Evolutionary conservation across 2,797 vertebrate genomes (phyloP).

Genomic region (Fistularia tabacaria): DNA sequence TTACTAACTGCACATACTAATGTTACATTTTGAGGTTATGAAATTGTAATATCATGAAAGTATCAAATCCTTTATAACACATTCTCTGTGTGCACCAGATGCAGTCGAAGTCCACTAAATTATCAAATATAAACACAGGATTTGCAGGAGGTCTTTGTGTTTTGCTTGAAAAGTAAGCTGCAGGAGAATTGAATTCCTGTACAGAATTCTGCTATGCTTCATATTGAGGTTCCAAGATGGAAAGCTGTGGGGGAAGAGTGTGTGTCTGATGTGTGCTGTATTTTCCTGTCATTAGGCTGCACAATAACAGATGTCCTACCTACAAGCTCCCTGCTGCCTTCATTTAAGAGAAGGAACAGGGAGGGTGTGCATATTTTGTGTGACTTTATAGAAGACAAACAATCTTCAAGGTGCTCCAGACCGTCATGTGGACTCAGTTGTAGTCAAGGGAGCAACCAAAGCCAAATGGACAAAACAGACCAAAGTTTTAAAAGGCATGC

Average conservation of each 20-base stretch:
- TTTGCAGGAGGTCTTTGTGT: conserved; percentile 2
- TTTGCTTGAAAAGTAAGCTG: conserved; percentile 24
- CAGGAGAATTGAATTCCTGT: conserved; percentile 27
- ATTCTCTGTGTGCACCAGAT: no score
- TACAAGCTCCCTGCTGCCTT: conserved; percentile 16
- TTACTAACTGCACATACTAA: no score
- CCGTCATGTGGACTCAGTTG: conserved; percentile 20
- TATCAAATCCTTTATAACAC: no score
- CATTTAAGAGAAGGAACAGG: conserved; percentile 5
- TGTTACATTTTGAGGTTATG: no score
- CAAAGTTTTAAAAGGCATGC: conserved; percentile 22
- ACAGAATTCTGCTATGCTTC: conserved; percentile 22
- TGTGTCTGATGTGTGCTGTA: conserved; percentile 22
- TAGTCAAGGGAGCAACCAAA: conserved; percentile 16
- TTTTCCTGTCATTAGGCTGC: conserved; percentile 47
- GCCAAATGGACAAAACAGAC: conserved; percentile 47
- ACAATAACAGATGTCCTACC: conserved; percentile 35
- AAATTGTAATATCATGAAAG: no score
- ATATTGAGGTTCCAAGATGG: conserved; percentile 32
- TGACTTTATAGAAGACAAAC: conserved; percentile 23
- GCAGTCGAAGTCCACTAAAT: no score
- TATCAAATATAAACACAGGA: not conserved
- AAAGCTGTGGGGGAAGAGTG: conserved; percentile 32
- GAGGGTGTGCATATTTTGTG: conserved; percentile 2
- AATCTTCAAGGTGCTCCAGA: conserved; percentile 37